A percentile compares a stretch with the other conserved stretches of the same genome.
phyloP scores from a whole-genome alignment of 2,888 invertebrate species.

The Sturmia bella region DNA sequence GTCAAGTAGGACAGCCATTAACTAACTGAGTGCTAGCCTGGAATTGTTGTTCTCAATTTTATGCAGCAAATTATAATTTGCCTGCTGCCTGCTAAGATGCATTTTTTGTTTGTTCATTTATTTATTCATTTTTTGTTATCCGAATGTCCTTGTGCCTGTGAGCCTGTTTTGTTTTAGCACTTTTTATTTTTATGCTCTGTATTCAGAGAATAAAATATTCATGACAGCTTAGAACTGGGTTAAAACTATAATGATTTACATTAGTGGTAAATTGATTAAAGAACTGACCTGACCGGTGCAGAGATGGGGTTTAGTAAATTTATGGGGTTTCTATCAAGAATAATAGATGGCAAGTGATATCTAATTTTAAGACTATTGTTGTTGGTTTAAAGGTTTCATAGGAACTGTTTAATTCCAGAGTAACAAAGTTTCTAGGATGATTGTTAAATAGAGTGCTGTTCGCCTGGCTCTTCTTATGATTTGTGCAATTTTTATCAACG shows the following conservation, averaged over 20 bases:
- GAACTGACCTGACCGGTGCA: slow-evolving; percentile 34
- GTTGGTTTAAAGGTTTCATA: no score
- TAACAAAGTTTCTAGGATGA: no score
- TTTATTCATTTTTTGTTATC: slow-evolving; percentile 25
- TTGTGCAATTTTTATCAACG: no score
- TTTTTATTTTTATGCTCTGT: background rate
- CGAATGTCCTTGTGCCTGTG: slow-evolving; percentile 48
- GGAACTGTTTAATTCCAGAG: no score
- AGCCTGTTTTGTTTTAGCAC: slow-evolving; percentile 42
- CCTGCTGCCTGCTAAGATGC: slow-evolving; percentile 10
- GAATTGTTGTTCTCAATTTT: slow-evolving; percentile 60
- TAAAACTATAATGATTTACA: slow-evolving; percentile 63
- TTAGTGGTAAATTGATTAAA: slow-evolving; percentile 29
- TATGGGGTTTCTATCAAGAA: no score
- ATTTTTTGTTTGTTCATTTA: background rate
- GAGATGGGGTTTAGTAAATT: no score
- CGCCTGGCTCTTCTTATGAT: no score
- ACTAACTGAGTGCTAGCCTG: slow-evolving; percentile 53
- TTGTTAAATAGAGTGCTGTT: no score
- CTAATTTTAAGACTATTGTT: no score
- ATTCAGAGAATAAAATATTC: slow-evolving; percentile 62
- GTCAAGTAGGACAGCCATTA: slow-evolving; percentile 48
- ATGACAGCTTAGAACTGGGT: slow-evolving; percentile 62
- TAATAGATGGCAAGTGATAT: no score
- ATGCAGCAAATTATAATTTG: slow-evolving; percentile 59